Percentiles rank a stretch among this genome's conserved stretches.
phyloP scores from a whole-genome alignment of 2,888 invertebrate species.

The Oligia fasciuncula region DNA sequence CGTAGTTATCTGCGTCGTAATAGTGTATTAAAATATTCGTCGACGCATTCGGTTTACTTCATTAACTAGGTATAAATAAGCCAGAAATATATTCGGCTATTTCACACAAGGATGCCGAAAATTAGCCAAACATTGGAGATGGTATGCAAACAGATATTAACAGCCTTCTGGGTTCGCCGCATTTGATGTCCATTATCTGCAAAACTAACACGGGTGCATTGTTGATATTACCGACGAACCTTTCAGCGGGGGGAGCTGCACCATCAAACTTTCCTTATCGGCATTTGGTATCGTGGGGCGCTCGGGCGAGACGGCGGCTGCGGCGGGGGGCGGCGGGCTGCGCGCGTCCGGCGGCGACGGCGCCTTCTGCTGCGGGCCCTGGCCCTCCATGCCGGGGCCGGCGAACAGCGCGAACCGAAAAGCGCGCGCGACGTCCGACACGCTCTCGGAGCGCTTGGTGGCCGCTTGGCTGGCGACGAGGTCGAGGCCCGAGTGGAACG shows the following conservation, averaged over 20 bases:
- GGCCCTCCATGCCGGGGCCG: conserved; percentile 83
- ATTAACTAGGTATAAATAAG: conserved; percentile 47
- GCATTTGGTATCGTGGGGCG: conserved; percentile 76
- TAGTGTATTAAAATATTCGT: conserved; percentile 36
- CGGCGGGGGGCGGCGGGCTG: conserved; percentile 82
- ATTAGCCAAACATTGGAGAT: conserved; percentile 66
- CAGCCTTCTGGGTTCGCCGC: conserved; percentile 31
- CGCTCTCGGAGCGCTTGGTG: conserved; percentile 87
- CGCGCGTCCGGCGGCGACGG: conserved; percentile 86
- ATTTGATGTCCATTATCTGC: conserved; percentile 48
- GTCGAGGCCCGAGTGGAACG: conserved; percentile 96
- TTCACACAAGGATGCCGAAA: conserved; percentile 69
- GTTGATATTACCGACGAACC: conserved; percentile 80
- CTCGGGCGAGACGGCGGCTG: conserved; percentile 77
- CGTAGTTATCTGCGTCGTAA: conserved; percentile 45
- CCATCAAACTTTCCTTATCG: conserved; percentile 87
- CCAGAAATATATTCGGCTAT: conserved; percentile 73
- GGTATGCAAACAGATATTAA: conserved; percentile 74
- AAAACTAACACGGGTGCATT: conserved; percentile 43
- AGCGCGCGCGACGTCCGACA: conserved; percentile 87
- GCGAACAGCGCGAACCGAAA: conserved; percentile 87
- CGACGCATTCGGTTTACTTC: conserved; percentile 47
- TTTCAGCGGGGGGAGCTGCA: conserved; percentile 88
- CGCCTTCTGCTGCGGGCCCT: conserved; percentile 82
- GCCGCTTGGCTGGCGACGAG: conserved; percentile 92